Percentiles rank a stretch among this genome's conserved stretches.
These are phyloP conservation scores for Tenebrio molitor DNA, from an alignment of 1,140 invertebrate species.

Conservation along the genomic window DNA sequence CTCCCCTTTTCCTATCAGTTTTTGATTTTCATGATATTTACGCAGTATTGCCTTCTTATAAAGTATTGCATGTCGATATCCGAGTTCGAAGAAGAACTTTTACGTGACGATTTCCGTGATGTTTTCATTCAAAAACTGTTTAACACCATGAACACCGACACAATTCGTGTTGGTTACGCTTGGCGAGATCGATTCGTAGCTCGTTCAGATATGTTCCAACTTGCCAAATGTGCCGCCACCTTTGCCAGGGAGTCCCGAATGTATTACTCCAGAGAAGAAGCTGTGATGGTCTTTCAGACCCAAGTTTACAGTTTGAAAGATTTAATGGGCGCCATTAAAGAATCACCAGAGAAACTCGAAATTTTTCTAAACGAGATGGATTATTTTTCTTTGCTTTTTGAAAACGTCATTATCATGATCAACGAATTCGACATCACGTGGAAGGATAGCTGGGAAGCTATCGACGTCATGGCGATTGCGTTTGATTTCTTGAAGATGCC, in stretches of 20 bases:
- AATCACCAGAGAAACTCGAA: no score
- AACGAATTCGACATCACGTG: constrained; percentile 80
- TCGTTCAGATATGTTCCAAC: no score
- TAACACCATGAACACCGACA: constrained; percentile 72
- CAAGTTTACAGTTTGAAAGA: no score
- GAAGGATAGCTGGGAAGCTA: constrained; percentile 79
- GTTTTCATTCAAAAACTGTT: constrained; percentile 75
- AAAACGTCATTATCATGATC: constrained; percentile 74
- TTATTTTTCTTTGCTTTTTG: constrained; percentile 62
- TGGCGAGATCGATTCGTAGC: no score
- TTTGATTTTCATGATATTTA: constrained; percentile 74
- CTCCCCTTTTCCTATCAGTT: constrained; percentile 70
- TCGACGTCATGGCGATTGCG: constrained; percentile 68
- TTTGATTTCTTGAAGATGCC: constrained; percentile 66
- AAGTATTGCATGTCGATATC: constrained; percentile 60
- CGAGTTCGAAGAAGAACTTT: constrained; percentile 50
- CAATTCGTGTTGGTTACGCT: constrained; percentile 73
- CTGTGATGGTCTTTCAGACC: no score
- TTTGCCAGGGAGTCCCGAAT: no score
- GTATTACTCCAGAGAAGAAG: no score
- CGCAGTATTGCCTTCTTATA: constrained; percentile 69
- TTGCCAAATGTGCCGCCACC: no score
- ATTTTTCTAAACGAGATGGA: constrained; percentile 61
- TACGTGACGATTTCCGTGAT: constrained; percentile 69
- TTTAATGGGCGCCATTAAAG: no score